Conservation (phyloP, 2,888 invertebrate genomes). For the Esperia sulphurella region DNA sequence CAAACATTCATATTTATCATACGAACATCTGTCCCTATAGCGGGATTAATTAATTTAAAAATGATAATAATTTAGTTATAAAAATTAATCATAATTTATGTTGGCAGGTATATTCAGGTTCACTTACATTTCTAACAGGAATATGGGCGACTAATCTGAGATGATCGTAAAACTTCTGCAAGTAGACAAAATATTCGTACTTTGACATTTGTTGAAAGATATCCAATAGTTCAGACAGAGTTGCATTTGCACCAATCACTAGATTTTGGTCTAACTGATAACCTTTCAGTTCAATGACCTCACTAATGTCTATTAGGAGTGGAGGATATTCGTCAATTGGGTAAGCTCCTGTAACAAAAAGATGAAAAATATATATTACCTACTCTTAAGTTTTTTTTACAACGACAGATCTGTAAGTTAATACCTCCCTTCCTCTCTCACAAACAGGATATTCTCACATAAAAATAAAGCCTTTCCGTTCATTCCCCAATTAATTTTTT, state of each 20-base stretch:
- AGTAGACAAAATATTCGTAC: constrained; percentile 77
- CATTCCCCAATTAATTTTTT: too few species aligned
- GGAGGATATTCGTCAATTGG: constrained; percentile 52
- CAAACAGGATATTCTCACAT: too few species aligned
- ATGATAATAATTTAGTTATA: too few species aligned
- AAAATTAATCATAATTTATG: too few species aligned
- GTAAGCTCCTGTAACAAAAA: constrained; percentile 39
- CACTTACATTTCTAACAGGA: constrained; percentile 84
- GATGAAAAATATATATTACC: constrained; percentile 11
- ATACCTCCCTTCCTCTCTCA: too few species aligned
- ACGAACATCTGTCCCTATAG: too few species aligned
- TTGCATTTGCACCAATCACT: constrained; percentile 57
- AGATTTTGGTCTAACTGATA: constrained; percentile 56
- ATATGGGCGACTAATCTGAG: constrained; percentile 84
- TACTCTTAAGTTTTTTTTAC: too few species aligned
- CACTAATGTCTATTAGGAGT: constrained; percentile 80
- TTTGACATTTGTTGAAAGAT: constrained; percentile 57
- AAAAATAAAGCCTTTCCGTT: too few species aligned
- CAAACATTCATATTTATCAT: too few species aligned
- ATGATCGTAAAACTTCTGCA: constrained; percentile 80
- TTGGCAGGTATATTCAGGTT: too few species aligned
- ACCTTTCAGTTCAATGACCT: constrained; percentile 74
- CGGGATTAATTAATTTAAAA: too few species aligned
- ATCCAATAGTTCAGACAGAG: constrained; percentile 62
- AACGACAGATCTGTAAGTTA: too few species aligned